phyloP scores from a whole-genome alignment of 2,888 invertebrate genomes.

The Ectropis crepuscularia region DNA sequence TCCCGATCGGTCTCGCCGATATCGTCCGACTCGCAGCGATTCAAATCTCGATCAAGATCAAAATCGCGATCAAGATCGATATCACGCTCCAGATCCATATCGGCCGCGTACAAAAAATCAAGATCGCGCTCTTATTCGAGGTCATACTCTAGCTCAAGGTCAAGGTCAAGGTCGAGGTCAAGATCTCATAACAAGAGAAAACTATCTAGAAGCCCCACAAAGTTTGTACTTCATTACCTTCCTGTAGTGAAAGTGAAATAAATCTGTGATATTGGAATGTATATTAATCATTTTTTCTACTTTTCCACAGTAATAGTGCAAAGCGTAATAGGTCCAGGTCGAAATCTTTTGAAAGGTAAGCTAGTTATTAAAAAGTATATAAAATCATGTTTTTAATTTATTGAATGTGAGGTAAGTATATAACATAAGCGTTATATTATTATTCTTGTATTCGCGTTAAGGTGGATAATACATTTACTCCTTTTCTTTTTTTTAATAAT shows the following conservation, averaged over 20 bases:
- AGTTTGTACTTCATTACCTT: conserved; percentile 65
- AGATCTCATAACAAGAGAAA: conserved; percentile 60
- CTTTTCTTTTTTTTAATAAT: too few relatives aligned
- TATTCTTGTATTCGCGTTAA: too few relatives aligned
- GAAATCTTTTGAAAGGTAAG: conserved; percentile 78
- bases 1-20: conserved; percentile 33
- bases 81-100: conserved; percentile 47
- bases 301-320: conserved; percentile 67
- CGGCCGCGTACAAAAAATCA: conserved; percentile 55
- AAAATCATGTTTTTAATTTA: background rate
- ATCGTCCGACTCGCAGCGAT: conserved; percentile 45
- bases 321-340: conserved; percentile 77
- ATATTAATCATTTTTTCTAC: conserved; percentile 45
- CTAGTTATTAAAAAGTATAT: conserved; percentile 46
- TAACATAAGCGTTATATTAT: background rate
- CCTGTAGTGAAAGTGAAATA: background rate
- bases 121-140: conserved; percentile 56
- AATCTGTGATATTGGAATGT: background rate
- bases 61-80: conserved; percentile 50
- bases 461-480: too few relatives aligned
- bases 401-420: background rate
- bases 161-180: conserved; percentile 62
- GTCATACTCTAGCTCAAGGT: conserved; percentile 51
- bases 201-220: conserved; percentile 68
- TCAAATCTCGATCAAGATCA: conserved; percentile 48